Conservation (phyloP, 35 echinoderm and acorn worm species). For the Ophiothrix spiculata region DNA sequence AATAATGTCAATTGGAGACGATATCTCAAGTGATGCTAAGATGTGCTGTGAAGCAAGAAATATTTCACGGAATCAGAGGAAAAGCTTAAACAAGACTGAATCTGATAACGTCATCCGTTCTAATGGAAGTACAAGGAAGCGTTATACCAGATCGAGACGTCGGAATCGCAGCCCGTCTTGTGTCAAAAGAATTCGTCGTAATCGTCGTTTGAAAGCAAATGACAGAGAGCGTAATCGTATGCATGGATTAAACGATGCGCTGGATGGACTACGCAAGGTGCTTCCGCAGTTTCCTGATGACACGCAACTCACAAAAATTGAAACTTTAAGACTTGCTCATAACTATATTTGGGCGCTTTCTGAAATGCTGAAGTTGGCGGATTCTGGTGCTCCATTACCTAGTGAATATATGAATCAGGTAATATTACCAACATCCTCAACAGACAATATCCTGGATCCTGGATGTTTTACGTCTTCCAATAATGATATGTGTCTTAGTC, state of each 20-base stretch:
- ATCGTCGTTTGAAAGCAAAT: slow-evolving; percentile 91
- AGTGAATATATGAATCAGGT: background rate
- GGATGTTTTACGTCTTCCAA: too few species aligned
- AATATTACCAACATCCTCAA: too few species aligned
- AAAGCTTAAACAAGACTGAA: too few species aligned
- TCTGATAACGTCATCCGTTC: too few species aligned
- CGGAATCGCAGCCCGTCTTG: slow-evolving; percentile 86
- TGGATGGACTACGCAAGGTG: slow-evolving; percentile 88
- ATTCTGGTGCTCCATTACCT: slow-evolving; percentile 13
- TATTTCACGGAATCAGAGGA: too few species aligned
- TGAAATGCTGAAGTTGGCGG: slow-evolving; percentile 95
- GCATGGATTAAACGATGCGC: slow-evolving; percentile 90
- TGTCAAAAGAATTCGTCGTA: slow-evolving; percentile 65
- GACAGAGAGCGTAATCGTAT: slow-evolving; percentile 95
- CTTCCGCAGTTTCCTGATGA: slow-evolving; percentile 96
- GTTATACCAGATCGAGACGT: slow-evolving; percentile 68
- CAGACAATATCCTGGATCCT: too few species aligned
- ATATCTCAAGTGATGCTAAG: too few species aligned
- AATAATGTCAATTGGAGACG: too few species aligned
- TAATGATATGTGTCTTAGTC: too few species aligned
- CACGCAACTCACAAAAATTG: slow-evolving; percentile 96
- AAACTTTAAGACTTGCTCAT: slow-evolving; percentile 89
- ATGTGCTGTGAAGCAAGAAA: too few species aligned
- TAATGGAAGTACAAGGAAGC: too few species aligned
- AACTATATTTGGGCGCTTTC: slow-evolving; percentile 98